phyloP scores from a whole-genome alignment of 2,888 invertebrate species.

The Pyrrhosoma nymphula region DNA sequence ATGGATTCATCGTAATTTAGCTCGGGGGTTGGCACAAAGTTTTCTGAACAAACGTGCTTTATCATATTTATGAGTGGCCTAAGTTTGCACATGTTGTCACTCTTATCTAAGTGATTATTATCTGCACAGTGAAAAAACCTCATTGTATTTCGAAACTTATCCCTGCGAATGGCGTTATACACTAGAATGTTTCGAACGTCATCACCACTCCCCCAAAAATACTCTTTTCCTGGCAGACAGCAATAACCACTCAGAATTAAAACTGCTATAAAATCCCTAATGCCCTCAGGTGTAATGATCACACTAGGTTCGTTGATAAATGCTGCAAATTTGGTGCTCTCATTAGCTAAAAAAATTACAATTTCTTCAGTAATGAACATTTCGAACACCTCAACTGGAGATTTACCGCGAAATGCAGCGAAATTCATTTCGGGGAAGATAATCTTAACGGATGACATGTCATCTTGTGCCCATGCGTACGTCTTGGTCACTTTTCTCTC shows the following conservation, averaged over 20 bases:
- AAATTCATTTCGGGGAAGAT: neutral
- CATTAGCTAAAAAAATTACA: neutral
- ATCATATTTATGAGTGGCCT: neutral
- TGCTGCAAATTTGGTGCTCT: neutral
- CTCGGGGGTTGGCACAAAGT: neutral
- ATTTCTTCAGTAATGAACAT: neutral
- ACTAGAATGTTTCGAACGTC: neutral
- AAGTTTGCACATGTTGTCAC: no score
- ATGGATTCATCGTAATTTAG: no score
- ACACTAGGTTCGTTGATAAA: neutral
- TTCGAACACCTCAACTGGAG: neutral
- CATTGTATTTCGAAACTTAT: no score
- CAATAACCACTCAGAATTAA: no score
- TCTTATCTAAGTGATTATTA: no score
- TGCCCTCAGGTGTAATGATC: no score
- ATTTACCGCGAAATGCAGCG: neutral
- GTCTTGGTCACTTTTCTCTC: no score
- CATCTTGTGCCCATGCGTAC: no score
- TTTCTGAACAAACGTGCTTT: neutral
- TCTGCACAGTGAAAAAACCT: no score
- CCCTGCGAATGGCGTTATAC: neutral
- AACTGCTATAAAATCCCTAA: no score
- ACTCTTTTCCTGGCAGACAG: no score
- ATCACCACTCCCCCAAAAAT: neutral
- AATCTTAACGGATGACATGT: neutral